Evolutionary conservation across 92 coral and sea anemone species (phyloP).

Genomic region (Actinostola sp.): DNA sequence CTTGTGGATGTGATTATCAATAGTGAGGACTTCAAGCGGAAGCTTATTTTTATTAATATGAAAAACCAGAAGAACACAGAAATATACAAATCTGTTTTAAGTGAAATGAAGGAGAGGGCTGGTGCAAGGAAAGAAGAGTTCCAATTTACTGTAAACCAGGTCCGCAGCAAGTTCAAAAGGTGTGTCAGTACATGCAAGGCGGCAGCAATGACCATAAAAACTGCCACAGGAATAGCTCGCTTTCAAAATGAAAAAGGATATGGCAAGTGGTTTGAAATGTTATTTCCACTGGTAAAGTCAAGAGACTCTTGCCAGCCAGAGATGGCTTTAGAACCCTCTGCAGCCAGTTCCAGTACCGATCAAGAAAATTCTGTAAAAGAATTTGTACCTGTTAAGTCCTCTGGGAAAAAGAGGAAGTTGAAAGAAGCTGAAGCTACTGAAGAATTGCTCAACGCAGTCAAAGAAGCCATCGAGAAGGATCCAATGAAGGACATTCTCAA

Average conservation of each 20-base stretch:
- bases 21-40: conserved; percentile 36
- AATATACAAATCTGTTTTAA: conserved; percentile 11
- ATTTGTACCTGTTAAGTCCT: neutral
- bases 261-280: conserved; percentile 38
- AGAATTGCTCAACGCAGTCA: neutral
- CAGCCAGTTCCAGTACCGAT: neutral
- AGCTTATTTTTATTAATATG: conserved; percentile 34
- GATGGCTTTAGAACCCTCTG: neutral
- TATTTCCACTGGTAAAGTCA: conserved; percentile 21
- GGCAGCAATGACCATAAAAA: conserved; percentile 31
- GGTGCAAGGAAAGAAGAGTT: conserved; percentile 1
- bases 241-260: conserved; percentile 37
- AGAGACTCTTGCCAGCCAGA: neutral
- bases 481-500: neutral
- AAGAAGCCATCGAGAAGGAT: neutral
- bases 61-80: conserved; percentile 35
- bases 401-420: neutral
- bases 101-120: conserved; percentile 32
- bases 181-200: conserved; percentile 32
- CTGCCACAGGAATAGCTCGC: conserved; percentile 41
- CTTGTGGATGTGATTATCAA: conserved; percentile 34
- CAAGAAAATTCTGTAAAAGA: neutral
- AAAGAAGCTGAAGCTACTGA: neutral
- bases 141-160: conserved; percentile 23
- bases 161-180: conserved; percentile 38